phyloP scores from a whole-genome alignment of 2,113 vertebrate species.

The Casuarius casuarius region DNA sequence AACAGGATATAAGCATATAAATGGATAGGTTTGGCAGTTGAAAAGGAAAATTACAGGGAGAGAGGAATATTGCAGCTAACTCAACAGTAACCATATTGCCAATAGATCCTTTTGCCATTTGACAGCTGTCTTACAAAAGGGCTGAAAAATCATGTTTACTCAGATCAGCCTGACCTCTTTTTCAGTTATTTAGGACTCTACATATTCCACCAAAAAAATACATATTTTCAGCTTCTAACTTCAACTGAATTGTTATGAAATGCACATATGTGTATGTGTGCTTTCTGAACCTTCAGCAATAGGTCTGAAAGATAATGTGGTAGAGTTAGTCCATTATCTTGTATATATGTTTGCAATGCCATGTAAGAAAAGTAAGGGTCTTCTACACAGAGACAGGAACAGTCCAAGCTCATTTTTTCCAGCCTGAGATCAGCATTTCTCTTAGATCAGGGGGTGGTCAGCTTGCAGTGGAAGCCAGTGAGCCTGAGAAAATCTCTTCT shows the following conservation, averaged over 20 bases:
- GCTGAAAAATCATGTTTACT: constrained; percentile 55
- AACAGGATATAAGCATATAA: constrained; percentile 72
- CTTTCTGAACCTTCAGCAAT: background rate
- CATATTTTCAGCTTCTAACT: background rate
- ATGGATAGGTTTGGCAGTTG: constrained; percentile 71
- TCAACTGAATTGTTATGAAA: background rate
- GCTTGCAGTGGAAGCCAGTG: accelerated
- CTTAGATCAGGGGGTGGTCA: background rate
- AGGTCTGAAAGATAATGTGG: background rate
- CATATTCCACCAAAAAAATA: background rate
- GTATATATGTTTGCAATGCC: accelerated
- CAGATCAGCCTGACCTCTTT: background rate
- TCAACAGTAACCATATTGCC: constrained; percentile 57
- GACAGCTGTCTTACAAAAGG: constrained; percentile 54
- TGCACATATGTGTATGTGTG: background rate
- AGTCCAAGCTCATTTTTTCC: background rate
- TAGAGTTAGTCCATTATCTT: background rate
- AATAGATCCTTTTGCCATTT: constrained; percentile 64
- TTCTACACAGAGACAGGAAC: background rate
- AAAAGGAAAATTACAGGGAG: constrained; percentile 70
- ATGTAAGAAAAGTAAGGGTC: background rate
- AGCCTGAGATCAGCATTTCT: background rate
- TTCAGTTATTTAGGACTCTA: constrained; percentile 20
- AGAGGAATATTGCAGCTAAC: constrained; percentile 57
- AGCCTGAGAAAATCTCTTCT: background rate